These are phyloP conservation scores for Andrena fulva DNA, from an alignment of 2,888 invertebrate species.

Conservation along the genomic window DNA sequence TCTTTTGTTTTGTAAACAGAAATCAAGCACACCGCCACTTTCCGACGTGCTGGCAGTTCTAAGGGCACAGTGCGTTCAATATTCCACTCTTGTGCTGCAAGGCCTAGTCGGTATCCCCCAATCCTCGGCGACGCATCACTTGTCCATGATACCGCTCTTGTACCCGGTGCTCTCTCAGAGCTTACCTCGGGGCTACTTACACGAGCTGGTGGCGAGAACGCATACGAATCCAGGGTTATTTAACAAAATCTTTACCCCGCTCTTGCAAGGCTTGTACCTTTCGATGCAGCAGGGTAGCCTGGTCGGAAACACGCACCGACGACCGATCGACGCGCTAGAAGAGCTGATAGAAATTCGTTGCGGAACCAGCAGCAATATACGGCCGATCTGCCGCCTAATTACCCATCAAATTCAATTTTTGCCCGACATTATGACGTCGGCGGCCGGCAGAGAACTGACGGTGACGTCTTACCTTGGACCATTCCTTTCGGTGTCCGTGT, in stretches of 20 bases:
- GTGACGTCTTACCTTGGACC: conserved; percentile 95
- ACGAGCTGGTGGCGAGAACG: conserved; percentile 88
- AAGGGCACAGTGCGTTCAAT: conserved; percentile 87
- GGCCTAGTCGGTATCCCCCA: conserved; percentile 83
- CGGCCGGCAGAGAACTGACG: conserved; percentile 94
- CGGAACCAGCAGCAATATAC: conserved; percentile 87
- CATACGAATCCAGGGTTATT: conserved; percentile 88
- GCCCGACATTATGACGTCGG: conserved; percentile 90
- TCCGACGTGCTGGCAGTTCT: conserved; percentile 88
- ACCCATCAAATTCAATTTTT: conserved; percentile 90
- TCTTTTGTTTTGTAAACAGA: conserved; percentile 82
- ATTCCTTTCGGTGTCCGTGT: conserved; percentile 95
- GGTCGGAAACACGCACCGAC: conserved; percentile 88
- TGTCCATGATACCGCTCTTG: conserved; percentile 88
- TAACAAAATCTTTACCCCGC: conserved; percentile 87
- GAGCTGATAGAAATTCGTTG: conserved; percentile 93
- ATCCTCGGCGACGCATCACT: conserved; percentile 59
- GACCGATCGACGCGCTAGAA: conserved; percentile 90
- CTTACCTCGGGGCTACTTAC: conserved; percentile 91
- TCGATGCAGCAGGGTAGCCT: conserved; percentile 89
- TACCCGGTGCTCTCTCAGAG: conserved; percentile 89
- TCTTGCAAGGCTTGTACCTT: conserved; percentile 90
- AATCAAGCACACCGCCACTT: conserved; percentile 90
- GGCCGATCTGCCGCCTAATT: conserved; percentile 91
- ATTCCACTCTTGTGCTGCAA: conserved; percentile 87